Evolutionary conservation across 2,113 vertebrate genomes (phyloP).

Genomic region (Gymnogyps californianus): DNA sequence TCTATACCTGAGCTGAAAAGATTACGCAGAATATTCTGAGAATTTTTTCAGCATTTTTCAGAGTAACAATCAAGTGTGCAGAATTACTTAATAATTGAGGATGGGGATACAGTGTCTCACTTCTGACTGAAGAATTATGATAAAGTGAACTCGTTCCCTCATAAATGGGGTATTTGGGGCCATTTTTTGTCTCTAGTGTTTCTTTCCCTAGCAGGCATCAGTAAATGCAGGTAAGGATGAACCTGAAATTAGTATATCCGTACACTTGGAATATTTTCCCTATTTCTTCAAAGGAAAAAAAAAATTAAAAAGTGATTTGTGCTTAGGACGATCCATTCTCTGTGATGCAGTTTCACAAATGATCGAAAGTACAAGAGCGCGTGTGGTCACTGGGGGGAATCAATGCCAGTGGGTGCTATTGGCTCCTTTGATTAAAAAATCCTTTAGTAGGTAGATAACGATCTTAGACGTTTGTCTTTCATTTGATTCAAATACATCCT

Average conservation of each 20-base stretch:
- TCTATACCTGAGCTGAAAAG: not conserved
- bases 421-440: not conserved
- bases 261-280: not conserved
- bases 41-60: not conserved
- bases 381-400: not conserved
- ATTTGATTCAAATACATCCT: not conserved
- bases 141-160: not conserved
- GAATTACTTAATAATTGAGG: not conserved
- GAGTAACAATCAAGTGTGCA: not conserved
- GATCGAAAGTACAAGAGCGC: not conserved
- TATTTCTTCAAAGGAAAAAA: not conserved
- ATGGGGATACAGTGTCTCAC: not conserved
- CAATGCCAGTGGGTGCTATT: not conserved
- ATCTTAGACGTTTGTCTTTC: conserved; percentile 4
- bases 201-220: not conserved
- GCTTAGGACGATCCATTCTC: not conserved
- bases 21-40: not conserved
- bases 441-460: not conserved
- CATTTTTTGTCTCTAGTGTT: not conserved
- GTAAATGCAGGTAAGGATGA: not conserved
- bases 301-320: not conserved
- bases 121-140: not conserved
- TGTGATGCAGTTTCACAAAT: not conserved
- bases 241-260: not conserved
- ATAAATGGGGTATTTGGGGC: not conserved